Base-by-base conservation (phyloP, 2,797 vertebrate species). In the Lepilemur septentrionalis region DNA sequence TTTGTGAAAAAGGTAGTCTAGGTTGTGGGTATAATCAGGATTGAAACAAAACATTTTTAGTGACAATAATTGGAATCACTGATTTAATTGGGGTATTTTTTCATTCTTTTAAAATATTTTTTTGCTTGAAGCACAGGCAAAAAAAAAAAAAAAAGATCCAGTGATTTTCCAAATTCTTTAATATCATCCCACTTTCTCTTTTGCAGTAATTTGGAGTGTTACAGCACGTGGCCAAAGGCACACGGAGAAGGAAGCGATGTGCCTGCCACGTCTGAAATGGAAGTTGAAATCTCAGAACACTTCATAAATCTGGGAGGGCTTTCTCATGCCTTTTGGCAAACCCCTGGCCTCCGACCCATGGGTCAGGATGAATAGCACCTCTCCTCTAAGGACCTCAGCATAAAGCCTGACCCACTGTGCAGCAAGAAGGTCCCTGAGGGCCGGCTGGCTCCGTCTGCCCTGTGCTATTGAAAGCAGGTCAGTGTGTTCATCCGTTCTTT, bases 121-220 rank as follows among this genome's bases (percentile, higher is more conserved):
- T 88, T 87, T 93, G 52, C 38, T 93, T 67, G 50, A 72, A 85
- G 20, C 15, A 35, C 0, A 5, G 28, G 46, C 22, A 18, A 35
- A 48, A 76, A 63, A 28, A 25, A 50, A n/a, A 18, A 28, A 59
- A 11, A 14, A 28, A 70, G 4, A 63, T 12, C 7, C 43, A 79
- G 7, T 38, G 35, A 94, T 94, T 91, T 85, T 43, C 70, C 23
- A n/a, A 67, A 87, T 63, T 80, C 72, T 90, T 96, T 63, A 67
- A 63, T 48, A 35, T 67, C 67, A 63, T 75, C 1, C 70, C 67
- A 30, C 70, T 52, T 79, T 87, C 79, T 48, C n/a, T 3, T 52
- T 50, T 14, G 57, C 0, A 11, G 46, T 18, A 1, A 5, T 79
- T 81, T 1, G 5, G 65, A 80, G 48, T 15, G 35, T 55, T 57